Evolutionary conservation across 2,797 vertebrate genomes (phyloP).

Genomic region (Leptatherina wallacei): DNA sequence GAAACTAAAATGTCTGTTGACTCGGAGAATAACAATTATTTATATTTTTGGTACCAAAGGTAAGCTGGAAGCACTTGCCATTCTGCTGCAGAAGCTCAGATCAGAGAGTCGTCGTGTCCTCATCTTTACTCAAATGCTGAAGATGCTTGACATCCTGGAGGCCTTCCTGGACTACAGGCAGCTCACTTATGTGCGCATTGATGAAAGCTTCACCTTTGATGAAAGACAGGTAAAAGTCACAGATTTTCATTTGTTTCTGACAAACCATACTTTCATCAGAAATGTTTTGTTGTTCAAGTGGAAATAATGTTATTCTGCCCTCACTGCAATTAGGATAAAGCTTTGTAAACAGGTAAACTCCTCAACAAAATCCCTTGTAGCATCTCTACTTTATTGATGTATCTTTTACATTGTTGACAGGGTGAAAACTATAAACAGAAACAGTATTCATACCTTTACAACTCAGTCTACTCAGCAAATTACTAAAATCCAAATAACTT

Average conservation of each 20-base stretch:
- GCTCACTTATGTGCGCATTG: constrained; percentile 92
- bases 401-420: too few species aligned
- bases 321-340: too few species aligned
- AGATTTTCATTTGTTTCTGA: background rate
- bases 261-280: background rate
- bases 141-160: constrained; percentile 92
- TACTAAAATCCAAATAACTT: too few species aligned
- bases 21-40: background rate
- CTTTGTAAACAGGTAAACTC: too few species aligned
- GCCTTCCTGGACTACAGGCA: constrained; percentile 91
- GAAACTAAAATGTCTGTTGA: constrained; percentile 1
- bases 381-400: too few species aligned
- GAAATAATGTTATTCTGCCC: background rate
- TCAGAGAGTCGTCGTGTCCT: constrained; percentile 93
- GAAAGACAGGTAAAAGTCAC: constrained; percentile 88
- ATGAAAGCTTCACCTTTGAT: constrained; percentile 89
- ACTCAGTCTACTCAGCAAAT: too few species aligned
- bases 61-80: constrained; percentile 94
- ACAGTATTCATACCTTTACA: too few species aligned
- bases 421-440: too few species aligned
- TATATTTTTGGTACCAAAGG: constrained; percentile 74
- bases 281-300: background rate
- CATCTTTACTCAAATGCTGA: constrained; percentile 90
- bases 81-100: constrained; percentile 92
- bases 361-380: too few species aligned